Conservation (phyloP, 1,140 invertebrate genomes). For the Drosophila elegans region DNA sequence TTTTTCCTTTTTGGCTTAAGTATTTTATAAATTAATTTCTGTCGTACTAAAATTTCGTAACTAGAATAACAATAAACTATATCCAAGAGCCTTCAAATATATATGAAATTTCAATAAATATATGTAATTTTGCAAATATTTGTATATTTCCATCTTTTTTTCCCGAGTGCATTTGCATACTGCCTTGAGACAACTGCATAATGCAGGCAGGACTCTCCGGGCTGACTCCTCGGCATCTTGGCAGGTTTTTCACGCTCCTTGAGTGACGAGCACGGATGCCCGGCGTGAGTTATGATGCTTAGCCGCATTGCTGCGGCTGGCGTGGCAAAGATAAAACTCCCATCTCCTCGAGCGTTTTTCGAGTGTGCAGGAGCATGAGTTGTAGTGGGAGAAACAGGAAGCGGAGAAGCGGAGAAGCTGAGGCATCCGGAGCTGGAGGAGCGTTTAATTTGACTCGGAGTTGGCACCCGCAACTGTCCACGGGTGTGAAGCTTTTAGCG, state of each 20-base stretch:
- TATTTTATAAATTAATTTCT: too few species aligned
- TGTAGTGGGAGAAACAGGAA: background rate
- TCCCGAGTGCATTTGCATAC: slow-evolving; percentile 11
- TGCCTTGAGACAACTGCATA: slow-evolving; percentile 61
- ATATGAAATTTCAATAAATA: too few species aligned
- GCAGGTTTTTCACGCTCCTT: slow-evolving; percentile 74
- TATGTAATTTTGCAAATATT: too few species aligned
- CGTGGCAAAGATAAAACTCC: slow-evolving; percentile 61
- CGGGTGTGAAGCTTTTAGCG: slow-evolving; percentile 72
- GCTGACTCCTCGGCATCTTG: slow-evolving; percentile 64
- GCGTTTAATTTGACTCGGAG: slow-evolving; percentile 69
- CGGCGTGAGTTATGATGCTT: slow-evolving; percentile 76
- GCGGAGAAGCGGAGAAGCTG: too few species aligned
- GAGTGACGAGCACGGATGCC: slow-evolving; percentile 62
- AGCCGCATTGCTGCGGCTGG: slow-evolving; percentile 58
- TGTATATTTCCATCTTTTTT: background rate
- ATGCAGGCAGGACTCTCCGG: slow-evolving; percentile 45
- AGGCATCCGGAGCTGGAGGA: slow-evolving; percentile 17
- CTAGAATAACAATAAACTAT: too few species aligned
- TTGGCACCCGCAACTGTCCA: slow-evolving; percentile 52
- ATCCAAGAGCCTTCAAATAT: too few species aligned
- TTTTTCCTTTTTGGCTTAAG: too few species aligned
- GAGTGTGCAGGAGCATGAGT: slow-evolving; percentile 24
- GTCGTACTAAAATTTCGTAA: too few species aligned
- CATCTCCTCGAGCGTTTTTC: slow-evolving; percentile 52